Conservation (phyloP, 2,113 vertebrate species). For the Scomber japonicus region DNA sequence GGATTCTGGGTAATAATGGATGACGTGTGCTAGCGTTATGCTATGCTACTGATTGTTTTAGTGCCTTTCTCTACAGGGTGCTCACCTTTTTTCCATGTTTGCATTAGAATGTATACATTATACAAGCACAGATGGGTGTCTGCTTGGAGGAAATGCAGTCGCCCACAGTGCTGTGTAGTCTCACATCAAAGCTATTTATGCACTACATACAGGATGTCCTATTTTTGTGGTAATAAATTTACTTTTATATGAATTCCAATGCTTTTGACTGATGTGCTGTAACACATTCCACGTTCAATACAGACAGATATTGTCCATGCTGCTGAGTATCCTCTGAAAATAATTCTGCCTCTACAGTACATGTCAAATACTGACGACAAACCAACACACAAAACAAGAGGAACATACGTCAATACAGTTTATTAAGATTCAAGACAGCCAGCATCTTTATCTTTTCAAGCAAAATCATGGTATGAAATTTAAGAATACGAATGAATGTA, state of each 20-base stretch:
- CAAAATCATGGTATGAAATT: slow-evolving; percentile 1
- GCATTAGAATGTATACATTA: slow-evolving; percentile 68
- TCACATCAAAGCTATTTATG: slow-evolving; percentile 77
- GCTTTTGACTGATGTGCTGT: slow-evolving; percentile 37
- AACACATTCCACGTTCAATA: slow-evolving; percentile 4
- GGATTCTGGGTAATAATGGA: slow-evolving; percentile 69
- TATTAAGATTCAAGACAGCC: slow-evolving; percentile 53
- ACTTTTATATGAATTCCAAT: slow-evolving; percentile 77
- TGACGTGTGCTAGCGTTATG: slow-evolving; percentile 20
- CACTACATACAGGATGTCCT: slow-evolving; percentile 81
- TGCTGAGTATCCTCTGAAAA: slow-evolving; percentile 7
- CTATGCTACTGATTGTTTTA: slow-evolving; percentile 66
- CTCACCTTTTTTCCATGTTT: slow-evolving; percentile 59
- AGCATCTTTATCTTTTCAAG: slow-evolving; percentile 22
- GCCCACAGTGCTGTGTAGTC: slow-evolving; percentile 43
- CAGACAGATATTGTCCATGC: background rate
- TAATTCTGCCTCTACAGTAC: background rate
- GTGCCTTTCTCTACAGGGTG: slow-evolving; percentile 82
- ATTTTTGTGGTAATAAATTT: slow-evolving; percentile 84
- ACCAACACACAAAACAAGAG: slow-evolving; percentile 14
- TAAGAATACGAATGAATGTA: background rate
- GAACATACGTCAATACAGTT: background rate
- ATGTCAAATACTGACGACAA: slow-evolving; percentile 2
- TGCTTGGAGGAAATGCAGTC: slow-evolving; percentile 37
- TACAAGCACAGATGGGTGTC: background rate